phyloP scores from a whole-genome alignment of 2,113 vertebrate genomes.

The Scartelaos histophorus region DNA sequence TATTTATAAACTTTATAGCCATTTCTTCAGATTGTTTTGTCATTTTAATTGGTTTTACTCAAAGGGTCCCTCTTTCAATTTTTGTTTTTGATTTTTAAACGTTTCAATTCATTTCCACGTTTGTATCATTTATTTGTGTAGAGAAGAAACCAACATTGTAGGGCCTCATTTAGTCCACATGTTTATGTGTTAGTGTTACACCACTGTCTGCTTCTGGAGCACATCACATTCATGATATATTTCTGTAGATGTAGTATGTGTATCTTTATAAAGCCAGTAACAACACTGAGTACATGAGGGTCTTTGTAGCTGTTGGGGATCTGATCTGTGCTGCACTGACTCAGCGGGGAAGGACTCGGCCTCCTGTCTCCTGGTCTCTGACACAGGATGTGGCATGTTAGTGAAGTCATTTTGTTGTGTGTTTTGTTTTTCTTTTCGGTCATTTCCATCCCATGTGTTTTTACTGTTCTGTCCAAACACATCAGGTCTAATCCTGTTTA shows the following conservation, averaged over 20 bases:
- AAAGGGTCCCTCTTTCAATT: conserved; percentile 46
- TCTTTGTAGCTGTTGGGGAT: conserved; percentile 60
- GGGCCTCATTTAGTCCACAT: conserved; percentile 31
- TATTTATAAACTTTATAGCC: conserved; percentile 40
- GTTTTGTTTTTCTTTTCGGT: conserved; percentile 50
- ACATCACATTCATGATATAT: conserved; percentile 58
- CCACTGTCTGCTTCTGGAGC: conserved; percentile 36
- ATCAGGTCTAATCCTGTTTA: conserved; percentile 72
- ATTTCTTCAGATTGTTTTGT: conserved; percentile 22
- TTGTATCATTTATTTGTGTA: conserved; percentile 39
- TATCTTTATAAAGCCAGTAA: conserved; percentile 65
- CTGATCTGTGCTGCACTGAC: conserved; percentile 44
- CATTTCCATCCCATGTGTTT: conserved; percentile 71
- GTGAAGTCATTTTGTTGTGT: conserved; percentile 63
- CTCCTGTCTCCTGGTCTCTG: conserved; percentile 48
- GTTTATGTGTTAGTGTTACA: conserved; percentile 46
- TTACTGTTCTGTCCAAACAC: conserved; percentile 66
- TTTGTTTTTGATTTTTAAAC: conserved; percentile 39
- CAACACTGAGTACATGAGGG: conserved; percentile 28
- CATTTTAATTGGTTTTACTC: conserved; percentile 41
- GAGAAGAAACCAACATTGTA: conserved; percentile 21
- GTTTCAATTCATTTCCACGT: conserved; percentile 50
- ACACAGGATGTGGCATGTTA: conserved; percentile 70
- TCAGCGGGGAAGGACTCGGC: conserved; percentile 30
- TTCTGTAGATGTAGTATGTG: too few relatives aligned